Evolutionary conservation across 1,140 invertebrate species (phyloP).

Genomic region (Magallana ariakensis): DNA sequence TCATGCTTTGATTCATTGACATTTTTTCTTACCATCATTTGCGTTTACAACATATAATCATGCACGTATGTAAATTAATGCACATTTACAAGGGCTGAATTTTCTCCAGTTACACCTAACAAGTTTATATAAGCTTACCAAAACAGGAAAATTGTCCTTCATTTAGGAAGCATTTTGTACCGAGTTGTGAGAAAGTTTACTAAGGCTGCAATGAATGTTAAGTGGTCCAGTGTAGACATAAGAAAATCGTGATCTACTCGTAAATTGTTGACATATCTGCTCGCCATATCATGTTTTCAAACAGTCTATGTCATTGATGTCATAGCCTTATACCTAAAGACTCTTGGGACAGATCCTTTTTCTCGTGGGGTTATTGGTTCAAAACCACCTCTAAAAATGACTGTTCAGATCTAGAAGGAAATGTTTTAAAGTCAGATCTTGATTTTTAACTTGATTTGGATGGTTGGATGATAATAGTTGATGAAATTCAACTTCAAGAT

Average conservation of each 20-base stretch:
- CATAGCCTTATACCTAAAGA: not conserved
- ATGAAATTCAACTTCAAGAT: not conserved
- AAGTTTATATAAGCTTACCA: not conserved
- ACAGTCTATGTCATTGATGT: not conserved
- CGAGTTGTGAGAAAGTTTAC: constrained; percentile 23
- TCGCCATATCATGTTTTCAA: constrained; percentile 15
- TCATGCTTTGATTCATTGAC: not conserved
- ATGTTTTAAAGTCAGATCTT: no score
- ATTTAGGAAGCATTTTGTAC: constrained; percentile 5
- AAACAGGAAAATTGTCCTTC: not conserved
- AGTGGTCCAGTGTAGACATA: constrained; percentile 4
- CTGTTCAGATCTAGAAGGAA: no score
- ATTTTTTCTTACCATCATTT: not conserved
- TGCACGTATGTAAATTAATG: no score
- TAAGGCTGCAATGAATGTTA: constrained; percentile 8
- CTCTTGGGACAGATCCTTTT: no score
- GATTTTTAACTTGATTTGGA: no score
- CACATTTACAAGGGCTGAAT: no score
- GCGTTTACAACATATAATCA: not conserved
- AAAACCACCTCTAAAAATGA: no score
- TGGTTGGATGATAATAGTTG: not conserved
- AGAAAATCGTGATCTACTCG: constrained; percentile 13
- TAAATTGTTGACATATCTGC: constrained; percentile 27
- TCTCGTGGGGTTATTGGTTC: no score
- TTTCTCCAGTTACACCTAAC: not conserved